These are phyloP conservation scores for Apogon hyalosoma DNA, from an alignment of 2,797 vertebrate species.

Conservation along the genomic window DNA sequence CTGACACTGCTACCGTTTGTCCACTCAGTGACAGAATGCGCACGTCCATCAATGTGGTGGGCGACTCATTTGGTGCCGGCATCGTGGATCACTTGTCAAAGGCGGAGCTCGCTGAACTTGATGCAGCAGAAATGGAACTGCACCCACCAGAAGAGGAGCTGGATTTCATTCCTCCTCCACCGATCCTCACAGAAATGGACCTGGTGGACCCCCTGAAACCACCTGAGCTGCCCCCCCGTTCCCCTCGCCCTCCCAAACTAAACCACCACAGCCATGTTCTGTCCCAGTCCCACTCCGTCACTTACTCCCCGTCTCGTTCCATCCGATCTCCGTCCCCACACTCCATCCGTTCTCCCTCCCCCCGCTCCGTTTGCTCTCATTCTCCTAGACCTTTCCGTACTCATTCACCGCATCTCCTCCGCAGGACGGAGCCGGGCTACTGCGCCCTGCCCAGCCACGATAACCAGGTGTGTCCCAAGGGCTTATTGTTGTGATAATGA, in stretches of 20 bases:
- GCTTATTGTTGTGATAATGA: not conserved
- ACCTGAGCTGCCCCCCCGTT: conserved; percentile 82
- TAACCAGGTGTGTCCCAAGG: conserved; percentile 73
- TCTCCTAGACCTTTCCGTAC: conserved; percentile 80
- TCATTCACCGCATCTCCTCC: conserved; percentile 79
- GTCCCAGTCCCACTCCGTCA: conserved; percentile 73
- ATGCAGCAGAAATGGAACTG: conserved; percentile 81
- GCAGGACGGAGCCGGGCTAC: conserved; percentile 79
- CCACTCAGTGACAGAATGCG: conserved; percentile 94
- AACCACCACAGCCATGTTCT: conserved; percentile 77
- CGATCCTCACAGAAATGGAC: conserved; percentile 79
- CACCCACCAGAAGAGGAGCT: conserved; percentile 68
- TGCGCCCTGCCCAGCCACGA: conserved; percentile 80
- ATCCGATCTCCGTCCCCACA: conserved; percentile 78
- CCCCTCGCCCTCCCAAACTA: conserved; percentile 78
- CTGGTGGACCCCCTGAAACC: conserved; percentile 77
- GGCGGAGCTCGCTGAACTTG: conserved; percentile 92
- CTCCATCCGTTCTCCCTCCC: conserved; percentile 80
- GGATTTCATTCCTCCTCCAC: conserved; percentile 81
- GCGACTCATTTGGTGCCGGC: conserved; percentile 97
- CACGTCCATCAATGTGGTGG: conserved; percentile 98
- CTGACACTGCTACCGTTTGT: conserved; percentile 52
- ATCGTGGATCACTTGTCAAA: conserved; percentile 98
- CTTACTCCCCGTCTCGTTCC: conserved; percentile 79
- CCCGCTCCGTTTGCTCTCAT: conserved; percentile 81